Evolutionary conservation across 1,140 invertebrate species (phyloP).

Genomic region (Frieseomelitta varia): DNA sequence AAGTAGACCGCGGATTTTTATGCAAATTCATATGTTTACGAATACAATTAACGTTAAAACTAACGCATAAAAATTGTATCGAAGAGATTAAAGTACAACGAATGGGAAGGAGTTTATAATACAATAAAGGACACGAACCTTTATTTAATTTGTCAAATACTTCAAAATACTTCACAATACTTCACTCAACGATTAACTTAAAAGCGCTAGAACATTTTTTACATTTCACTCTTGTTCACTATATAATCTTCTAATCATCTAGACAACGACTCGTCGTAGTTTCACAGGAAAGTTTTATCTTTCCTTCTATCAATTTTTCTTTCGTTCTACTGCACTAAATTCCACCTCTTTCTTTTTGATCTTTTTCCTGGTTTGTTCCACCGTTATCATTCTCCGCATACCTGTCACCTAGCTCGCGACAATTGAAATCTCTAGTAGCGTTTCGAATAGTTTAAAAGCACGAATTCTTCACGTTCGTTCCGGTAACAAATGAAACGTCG

Average conservation of each 20-base stretch:
- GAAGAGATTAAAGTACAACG: no score
- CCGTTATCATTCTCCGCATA: neutral
- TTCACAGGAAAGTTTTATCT: neutral
- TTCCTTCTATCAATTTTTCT: no score
- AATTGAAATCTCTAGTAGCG: no score
- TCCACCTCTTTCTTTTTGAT: neutral
- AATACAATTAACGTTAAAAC: no score
- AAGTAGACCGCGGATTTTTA: no score
- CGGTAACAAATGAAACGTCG: neutral
- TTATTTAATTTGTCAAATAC: no score
- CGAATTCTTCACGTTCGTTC: no score
- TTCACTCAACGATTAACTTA: neutral
- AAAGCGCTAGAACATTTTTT: neutral
- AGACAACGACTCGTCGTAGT: neutral
- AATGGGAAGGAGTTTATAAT: no score
- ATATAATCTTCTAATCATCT: neutral
- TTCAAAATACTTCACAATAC: neutral
- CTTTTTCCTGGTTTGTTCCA: neutral
- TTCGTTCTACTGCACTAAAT: neutral
- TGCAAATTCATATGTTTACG: no score
- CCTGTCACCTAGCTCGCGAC: neutral
- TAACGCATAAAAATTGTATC: no score
- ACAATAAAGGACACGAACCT: no score
- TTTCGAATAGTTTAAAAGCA: no score
- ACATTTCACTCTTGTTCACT: neutral